phyloP scores from a whole-genome alignment of 2,888 invertebrate species.

The Hirtodrosophila histrioides region DNA sequence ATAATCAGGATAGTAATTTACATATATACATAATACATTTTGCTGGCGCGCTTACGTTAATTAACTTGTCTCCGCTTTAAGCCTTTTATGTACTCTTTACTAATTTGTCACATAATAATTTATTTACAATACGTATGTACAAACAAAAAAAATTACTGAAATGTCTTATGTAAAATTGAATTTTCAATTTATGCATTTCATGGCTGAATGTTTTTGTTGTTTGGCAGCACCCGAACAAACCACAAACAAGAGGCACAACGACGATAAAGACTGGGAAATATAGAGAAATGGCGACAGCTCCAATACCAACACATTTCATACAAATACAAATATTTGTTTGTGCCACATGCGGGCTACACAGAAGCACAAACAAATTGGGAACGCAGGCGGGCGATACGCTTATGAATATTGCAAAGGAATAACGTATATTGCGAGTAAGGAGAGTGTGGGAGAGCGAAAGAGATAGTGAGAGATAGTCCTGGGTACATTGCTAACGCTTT shows the following conservation, averaged over 20 bases:
- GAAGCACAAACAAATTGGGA: conserved; percentile 34
- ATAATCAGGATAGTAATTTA: conserved; percentile 18
- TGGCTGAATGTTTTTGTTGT: conserved; percentile 30
- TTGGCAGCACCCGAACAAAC: conserved; percentile 6
- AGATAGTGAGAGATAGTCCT: conserved; percentile 3
- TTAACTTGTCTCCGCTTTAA: conserved; percentile 4
- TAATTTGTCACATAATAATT: conserved; percentile 16
- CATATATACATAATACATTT: conserved; percentile 1
- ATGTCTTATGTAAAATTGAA: conserved; percentile 53
- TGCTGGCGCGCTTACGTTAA: conserved; percentile 14
- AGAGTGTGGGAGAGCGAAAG: background rate
- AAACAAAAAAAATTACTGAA: conserved; percentile 2
- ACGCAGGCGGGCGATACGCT: conserved; percentile 20
- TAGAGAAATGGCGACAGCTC: conserved; percentile 28
- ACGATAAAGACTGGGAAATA: conserved; percentile 30
- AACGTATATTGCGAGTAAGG: conserved; percentile 13
- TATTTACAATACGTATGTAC: conserved; percentile 14
- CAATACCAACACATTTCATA: conserved; percentile 56
- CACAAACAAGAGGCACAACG: conserved; percentile 17
- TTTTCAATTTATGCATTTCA: conserved; percentile 62
- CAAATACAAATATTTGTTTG: conserved; percentile 73
- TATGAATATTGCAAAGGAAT: conserved; percentile 58
- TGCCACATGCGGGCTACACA: conserved; percentile 65
- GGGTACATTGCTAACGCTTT: conserved; percentile 43
- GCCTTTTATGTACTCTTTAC: conserved; percentile 1